phyloP scores from a whole-genome alignment of 2,113 vertebrate genomes.

The Xenopus laevis region DNA sequence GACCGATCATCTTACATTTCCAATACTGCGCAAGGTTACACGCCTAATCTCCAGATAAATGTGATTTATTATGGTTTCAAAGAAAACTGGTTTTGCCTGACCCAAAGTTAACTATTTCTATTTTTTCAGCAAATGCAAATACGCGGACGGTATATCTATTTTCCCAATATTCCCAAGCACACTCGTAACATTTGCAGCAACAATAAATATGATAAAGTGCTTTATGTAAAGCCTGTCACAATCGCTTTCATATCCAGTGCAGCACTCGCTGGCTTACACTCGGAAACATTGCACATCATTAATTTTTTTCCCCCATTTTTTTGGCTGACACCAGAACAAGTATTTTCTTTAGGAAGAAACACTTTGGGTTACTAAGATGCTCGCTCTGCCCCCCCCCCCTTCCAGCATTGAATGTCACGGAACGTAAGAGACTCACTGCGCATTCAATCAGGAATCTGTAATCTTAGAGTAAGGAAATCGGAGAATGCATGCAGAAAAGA shows the following conservation, averaged over 20 bases:
- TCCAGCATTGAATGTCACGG: conserved; percentile 31
- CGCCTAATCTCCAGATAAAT: too few relatives aligned
- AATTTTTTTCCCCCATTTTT: conserved; percentile 1
- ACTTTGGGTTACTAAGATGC: conserved; percentile 29
- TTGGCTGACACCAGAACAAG: conserved; percentile 17
- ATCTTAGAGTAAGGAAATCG: conserved; percentile 11
- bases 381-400: not conserved
- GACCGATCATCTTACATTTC: too few relatives aligned
- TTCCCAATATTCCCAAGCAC: too few relatives aligned
- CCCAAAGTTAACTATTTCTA: too few relatives aligned
- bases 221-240: conserved; percentile 37
- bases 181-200: not conserved
- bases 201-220: conserved; percentile 30
- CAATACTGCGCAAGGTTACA: too few relatives aligned
- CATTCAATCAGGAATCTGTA: conserved; percentile 30
- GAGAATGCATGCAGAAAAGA: not conserved
- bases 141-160: too few relatives aligned
- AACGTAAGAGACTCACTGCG: conserved; percentile 9
- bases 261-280: conserved; percentile 25
- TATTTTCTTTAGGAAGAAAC: conserved; percentile 31
- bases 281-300: conserved; percentile 40
- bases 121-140: too few relatives aligned
- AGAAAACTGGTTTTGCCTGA: too few relatives aligned
- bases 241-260: conserved; percentile 25
- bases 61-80: too few relatives aligned